Evolutionary conservation across 1,140 invertebrate species (phyloP).

Genomic region (Lithobius niger): DNA sequence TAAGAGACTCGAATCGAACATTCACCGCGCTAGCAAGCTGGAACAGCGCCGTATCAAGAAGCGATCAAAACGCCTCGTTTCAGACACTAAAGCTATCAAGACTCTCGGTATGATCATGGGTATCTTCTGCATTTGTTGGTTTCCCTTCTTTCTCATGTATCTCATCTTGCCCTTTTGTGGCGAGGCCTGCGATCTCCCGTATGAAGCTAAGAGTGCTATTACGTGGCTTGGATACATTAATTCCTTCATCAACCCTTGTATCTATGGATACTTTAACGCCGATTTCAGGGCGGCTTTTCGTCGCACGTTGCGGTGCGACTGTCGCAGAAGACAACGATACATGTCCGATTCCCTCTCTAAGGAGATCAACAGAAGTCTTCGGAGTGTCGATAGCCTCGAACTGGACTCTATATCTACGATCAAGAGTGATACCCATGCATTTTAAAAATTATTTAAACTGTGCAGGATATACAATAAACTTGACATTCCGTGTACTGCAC

Average conservation of each 20-base stretch:
- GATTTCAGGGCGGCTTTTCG: conserved; percentile 36
- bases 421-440: background rate
- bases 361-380: conserved; percentile 5
- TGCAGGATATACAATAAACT: no score
- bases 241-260: conserved; percentile 34
- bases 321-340: conserved; percentile 31
- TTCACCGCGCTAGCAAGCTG: conserved; percentile 19
- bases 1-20: conserved; percentile 20
- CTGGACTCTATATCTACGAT: conserved; percentile 10
- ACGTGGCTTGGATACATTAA: conserved; percentile 37
- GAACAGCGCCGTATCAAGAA: conserved; percentile 20
- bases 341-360: background rate
- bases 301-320: conserved; percentile 25
- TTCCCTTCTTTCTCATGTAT: conserved; percentile 72
- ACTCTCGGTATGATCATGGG: conserved; percentile 95
- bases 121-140: conserved; percentile 90
- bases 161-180: conserved; percentile 32
- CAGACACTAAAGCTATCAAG: conserved; percentile 65
- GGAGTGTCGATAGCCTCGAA: conserved; percentile 8
- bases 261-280: conserved; percentile 34
- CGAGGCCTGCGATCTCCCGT: conserved; percentile 24
- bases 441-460: no score
- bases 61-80: conserved; percentile 21
- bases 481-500: no score
- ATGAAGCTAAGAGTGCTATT: conserved; percentile 23